phyloP scores from a whole-genome alignment of 2,113 vertebrate genomes.

The Alectura lathami region DNA sequence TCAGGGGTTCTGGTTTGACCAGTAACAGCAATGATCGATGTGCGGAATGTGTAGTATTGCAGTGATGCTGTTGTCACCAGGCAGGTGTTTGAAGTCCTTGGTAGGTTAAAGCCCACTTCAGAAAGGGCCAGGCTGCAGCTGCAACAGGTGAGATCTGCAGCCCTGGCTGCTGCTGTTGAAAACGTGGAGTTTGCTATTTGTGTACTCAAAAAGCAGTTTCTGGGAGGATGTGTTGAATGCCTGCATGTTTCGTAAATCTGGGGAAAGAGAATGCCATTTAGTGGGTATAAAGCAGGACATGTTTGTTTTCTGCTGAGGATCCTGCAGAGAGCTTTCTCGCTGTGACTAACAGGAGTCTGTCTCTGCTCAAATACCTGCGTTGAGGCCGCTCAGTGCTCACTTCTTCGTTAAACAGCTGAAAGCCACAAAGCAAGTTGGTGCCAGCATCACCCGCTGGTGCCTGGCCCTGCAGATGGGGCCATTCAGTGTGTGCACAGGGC shows the following conservation, averaged over 20 bases:
- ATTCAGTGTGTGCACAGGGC: neutral
- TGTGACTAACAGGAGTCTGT: neutral
- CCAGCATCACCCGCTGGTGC: conserved; percentile 45
- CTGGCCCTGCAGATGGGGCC: conserved; percentile 8
- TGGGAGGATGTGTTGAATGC: neutral
- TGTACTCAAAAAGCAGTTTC: neutral
- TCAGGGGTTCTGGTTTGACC: neutral
- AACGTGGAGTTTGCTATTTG: neutral
- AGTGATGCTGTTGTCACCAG: neutral
- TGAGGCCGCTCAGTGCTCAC: conserved; percentile 1
- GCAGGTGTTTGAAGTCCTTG: neutral
- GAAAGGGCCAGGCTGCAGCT: neutral
- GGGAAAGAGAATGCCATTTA: neutral
- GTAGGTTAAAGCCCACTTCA: neutral
- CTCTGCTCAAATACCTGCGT: neutral
- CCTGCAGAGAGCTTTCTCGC: neutral
- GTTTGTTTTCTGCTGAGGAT: neutral
- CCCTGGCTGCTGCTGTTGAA: neutral
- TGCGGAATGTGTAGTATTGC: neutral
- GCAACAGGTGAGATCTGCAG: neutral
- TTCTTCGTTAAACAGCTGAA: conserved; percentile 1
- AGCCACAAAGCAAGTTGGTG: conserved; percentile 37
- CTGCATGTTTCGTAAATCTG: neutral
- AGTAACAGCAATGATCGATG: neutral
- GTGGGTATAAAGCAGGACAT: neutral